Evolutionary conservation across 2,888 invertebrate genomes (phyloP).

Genomic region (Zygothrica quintamaculata): DNA sequence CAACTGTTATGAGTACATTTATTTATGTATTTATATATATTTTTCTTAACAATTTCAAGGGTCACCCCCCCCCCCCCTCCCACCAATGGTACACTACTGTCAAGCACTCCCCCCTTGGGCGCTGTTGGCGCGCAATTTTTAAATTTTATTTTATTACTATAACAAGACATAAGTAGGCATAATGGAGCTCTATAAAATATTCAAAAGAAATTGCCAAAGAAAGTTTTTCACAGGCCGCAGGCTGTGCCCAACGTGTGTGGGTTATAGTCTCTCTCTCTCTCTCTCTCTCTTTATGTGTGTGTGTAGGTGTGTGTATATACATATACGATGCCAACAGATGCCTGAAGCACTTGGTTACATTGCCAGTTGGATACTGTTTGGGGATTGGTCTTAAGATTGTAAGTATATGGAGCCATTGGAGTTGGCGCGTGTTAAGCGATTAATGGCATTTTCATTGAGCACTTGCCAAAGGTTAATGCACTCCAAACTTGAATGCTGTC

Average conservation of each 20-base stretch:
- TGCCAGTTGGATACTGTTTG: constrained; percentile 4
- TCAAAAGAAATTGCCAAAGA: constrained; percentile 81
- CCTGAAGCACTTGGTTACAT: constrained; percentile 23
- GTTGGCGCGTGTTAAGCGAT: constrained; percentile 67
- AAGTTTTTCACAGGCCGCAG: constrained; percentile 48
- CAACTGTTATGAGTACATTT: constrained; percentile 28
- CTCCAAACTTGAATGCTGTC: constrained; percentile 54
- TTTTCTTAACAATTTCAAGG: constrained; percentile 65
- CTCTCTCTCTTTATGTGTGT: too few species aligned
- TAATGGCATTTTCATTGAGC: constrained; percentile 59
- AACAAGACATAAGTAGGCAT: constrained; percentile 83
- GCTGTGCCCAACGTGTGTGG: too few species aligned
- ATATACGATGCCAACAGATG: too few species aligned
- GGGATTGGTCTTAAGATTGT: constrained; percentile 1
- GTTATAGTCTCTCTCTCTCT: too few species aligned
- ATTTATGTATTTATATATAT: constrained; percentile 42
- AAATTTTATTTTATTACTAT: constrained; percentile 83
- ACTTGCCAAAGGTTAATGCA: constrained; percentile 70
- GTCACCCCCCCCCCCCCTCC: constrained; percentile 7
- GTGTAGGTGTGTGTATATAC: too few species aligned
- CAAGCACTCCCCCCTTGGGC: constrained; percentile 14
- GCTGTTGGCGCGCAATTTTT: constrained; percentile 55
- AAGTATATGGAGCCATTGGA: constrained; percentile 10
- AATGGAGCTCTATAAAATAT: constrained; percentile 81
- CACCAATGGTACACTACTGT: too few species aligned